Base-by-base conservation (phyloP, 2,113 vertebrate genomes). In the Turnix velox region DNA sequence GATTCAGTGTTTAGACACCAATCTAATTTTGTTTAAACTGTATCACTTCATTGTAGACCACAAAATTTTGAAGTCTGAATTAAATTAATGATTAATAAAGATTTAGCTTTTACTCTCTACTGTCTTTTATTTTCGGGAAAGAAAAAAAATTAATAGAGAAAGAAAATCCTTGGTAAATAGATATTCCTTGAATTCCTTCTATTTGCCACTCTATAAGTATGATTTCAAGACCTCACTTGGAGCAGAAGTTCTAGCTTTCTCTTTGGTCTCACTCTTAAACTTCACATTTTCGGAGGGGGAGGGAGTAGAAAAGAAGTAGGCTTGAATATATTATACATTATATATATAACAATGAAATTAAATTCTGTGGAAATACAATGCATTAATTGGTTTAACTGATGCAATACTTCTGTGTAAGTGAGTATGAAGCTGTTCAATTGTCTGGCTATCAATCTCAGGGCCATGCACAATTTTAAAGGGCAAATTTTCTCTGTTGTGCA, bases 1-100 rank as follows among this genome's bases (percentile, higher is more conserved):
- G 89, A 97, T 96, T 96, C 95, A 97, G 92, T 96, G 96, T 97
- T 89, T 93, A 96, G 92, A 93, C 96, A 94, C 79, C 89, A 94
- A 80, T 95, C 94, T 97, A 96, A 97, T 97, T 97, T 94, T 94
- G 75, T 90, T 95, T 96, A 92, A 96, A 95, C 77, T 94, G 61
- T 67, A 89, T 62, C 92, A 96, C 95, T 88, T 91, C 45, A 72
- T 87, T 78, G 92, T 90, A 93, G 73, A 76, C 82, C 93, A 78
- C 59, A 76, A 39, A 75, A 40, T 90, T 88, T 79, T 94, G 61
- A 82, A 91, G 67, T 90, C 54, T 67, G 90, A 86, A 94, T 94
- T 76, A 77, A 95, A 58, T 71, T 80, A 87, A 83, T 85, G 59
- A 59, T 63, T 35, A 54, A 84, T 84, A 67, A 66, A 86, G 76